These are phyloP conservation scores for Bergia puertoricense DNA, from an alignment of 92 coral and sea anemone species.

Conservation along the genomic window DNA sequence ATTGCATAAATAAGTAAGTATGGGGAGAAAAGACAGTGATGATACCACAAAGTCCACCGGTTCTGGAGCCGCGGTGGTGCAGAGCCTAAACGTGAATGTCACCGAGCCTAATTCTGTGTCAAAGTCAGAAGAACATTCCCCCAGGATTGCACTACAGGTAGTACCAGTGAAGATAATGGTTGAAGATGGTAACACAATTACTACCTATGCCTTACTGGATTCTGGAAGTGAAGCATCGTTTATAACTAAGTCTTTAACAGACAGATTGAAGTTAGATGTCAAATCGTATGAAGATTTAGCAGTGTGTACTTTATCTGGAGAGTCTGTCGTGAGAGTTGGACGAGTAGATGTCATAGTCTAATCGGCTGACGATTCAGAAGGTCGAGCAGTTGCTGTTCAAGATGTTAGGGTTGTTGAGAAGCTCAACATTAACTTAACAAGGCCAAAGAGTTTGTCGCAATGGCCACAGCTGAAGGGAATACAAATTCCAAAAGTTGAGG, in stretches of 20 bases:
- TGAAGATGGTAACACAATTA: not conserved
- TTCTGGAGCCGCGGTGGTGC: no score
- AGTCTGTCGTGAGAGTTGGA: conserved; percentile 54
- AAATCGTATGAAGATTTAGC: conserved; percentile 41
- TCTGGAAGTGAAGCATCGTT: conserved; percentile 66
- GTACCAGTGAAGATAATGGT: conserved; percentile 42
- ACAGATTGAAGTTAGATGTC: conserved; percentile 41
- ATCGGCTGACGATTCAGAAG: conserved; percentile 14
- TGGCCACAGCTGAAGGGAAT: conserved; percentile 52
- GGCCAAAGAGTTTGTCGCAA: conserved; percentile 18
- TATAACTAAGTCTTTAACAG: conserved; percentile 38
- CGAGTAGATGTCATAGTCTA: conserved; percentile 35
- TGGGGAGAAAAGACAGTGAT: no score
- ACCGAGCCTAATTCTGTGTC: no score
- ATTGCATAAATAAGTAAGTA: no score
- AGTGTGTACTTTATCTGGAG: conserved; percentile 51
- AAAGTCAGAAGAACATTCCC: no score
- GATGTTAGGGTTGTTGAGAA: conserved; percentile 37
- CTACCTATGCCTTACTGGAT: conserved; percentile 58
- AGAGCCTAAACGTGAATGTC: no score
- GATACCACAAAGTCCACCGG: no score
- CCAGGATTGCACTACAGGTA: not conserved
- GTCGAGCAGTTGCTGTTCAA: conserved; percentile 42
- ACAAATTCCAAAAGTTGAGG: conserved; percentile 37
- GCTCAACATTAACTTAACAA: conserved; percentile 36